phyloP scores from a whole-genome alignment of 2,888 invertebrate species.

The Dromius quadrimaculatus region DNA sequence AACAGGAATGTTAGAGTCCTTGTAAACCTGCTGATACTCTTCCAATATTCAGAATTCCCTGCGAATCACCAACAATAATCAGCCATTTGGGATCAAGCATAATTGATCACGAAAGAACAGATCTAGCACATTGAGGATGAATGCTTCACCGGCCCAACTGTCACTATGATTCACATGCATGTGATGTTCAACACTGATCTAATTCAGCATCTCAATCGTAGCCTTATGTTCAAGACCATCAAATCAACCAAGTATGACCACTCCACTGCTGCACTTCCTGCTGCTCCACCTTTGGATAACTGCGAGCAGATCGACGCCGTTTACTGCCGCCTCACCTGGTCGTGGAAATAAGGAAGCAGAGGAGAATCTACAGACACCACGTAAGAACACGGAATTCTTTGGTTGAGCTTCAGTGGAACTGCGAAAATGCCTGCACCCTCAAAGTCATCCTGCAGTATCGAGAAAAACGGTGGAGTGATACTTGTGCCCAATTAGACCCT shows the following conservation, averaged over 20 bases:
- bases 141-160: slow-evolving; percentile 34
- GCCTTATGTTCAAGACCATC: not conserved
- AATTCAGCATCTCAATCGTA: not conserved
- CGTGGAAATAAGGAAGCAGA: not conserved
- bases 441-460: not conserved
- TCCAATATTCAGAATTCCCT: no score
- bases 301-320: not conserved
- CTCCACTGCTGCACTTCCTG: not conserved
- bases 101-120: slow-evolving; percentile 18
- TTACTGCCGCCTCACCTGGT: not conserved
- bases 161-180: slow-evolving; percentile 45
- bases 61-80: no score
- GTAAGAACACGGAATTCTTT: not conserved
- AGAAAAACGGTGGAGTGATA: not conserved
- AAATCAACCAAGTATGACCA: not conserved
- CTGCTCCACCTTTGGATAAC: not conserved
- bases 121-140: not conserved
- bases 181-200: not conserved
- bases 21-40: no score
- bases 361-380: no score
- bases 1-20: no score
- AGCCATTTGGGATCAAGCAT: no score
- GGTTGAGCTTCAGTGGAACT: not conserved
- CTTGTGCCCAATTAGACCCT: not conserved
- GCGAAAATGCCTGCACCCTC: not conserved